Conservation (phyloP, 1,140 invertebrate genomes). For the Vollenhovia emeryi region DNA sequence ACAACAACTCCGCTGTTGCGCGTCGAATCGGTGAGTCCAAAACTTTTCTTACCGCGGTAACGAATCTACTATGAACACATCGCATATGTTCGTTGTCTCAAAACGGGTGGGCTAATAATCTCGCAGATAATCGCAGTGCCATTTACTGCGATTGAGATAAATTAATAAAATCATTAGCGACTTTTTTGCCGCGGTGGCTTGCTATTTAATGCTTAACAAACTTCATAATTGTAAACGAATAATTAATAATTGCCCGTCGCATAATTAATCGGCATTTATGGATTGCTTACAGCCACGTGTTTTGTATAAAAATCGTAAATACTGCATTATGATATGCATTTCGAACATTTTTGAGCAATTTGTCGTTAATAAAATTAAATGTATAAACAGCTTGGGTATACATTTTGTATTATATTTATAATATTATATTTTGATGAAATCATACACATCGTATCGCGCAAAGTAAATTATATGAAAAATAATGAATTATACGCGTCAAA, state of each 20-base stretch:
- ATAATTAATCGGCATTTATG: slow-evolving; percentile 12
- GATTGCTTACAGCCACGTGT: not conserved
- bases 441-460: not conserved
- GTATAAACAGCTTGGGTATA: not conserved
- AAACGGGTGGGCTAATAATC: no score
- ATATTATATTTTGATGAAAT: not conserved
- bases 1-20: no score
- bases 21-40: no score
- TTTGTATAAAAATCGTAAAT: not conserved
- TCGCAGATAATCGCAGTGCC: no score
- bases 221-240: slow-evolving; percentile 6
- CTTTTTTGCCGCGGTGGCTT: not conserved
- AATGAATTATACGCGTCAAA: not conserved
- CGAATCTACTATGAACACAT: no score
- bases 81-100: no score
- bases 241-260: slow-evolving; percentile 5
- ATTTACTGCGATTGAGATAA: not conserved
- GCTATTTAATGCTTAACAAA: slow-evolving; percentile 6
- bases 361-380: not conserved
- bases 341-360: not conserved
- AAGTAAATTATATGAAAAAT: not conserved
- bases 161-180: not conserved
- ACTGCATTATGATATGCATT: not conserved
- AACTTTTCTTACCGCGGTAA: no score
- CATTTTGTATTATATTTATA: not conserved